Evolutionary conservation across 2,113 vertebrate genomes (phyloP), one percentile per base, ranked within the genome.

Genomic region (Synchiropus splendidus): DNA sequence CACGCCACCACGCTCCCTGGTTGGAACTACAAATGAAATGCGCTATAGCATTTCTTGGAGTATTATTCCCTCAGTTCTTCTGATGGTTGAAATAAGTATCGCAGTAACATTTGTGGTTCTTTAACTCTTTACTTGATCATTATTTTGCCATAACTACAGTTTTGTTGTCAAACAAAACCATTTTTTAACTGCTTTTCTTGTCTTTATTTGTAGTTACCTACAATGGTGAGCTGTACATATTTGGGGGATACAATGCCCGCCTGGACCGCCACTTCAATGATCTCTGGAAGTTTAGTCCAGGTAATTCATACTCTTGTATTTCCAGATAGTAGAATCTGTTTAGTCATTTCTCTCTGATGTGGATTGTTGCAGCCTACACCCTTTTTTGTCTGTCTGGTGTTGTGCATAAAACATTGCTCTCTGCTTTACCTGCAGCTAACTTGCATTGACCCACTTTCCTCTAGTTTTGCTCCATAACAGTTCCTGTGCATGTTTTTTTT

Each of bases 241-340:
- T 99, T 61, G 95, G 95, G 62, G 95, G 95, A 47, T 99, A 99
- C 74, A 98, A 98, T 1, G 92, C 94, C 12, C 88, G 89, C 33
- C 74, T 97, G 59, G 94, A 99, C 75, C 86, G 90, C 41, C 95
- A 99, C 72, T 99, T 98, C 80, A 95, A 94, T 1, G 94, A 99
- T 52, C 90, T 98, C 36, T 99, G 95, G 95, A 97, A 94, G 79
- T 99, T 95, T 72, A 96, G 87, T 61, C 94, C 93, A 82, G 95
- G 94, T 97, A 82, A 84, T 52, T 55, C 2, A 37, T 2, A 27
- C 16, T 16, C 42, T 43, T 15, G 16, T n/a, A 18, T 32, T 4
- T 12, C 44, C 17, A 2, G 1, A 21, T 16, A 46, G n/a, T 30
- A 6, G n/a, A n/a, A n/a, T n/a, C n/a, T n/a, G n/a, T n/a, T 30